Evolutionary conservation across 30 jellyfish, hydroid and myxozoan genomes (phyloP).

Genomic region (Catostylus mosaicus): DNA sequence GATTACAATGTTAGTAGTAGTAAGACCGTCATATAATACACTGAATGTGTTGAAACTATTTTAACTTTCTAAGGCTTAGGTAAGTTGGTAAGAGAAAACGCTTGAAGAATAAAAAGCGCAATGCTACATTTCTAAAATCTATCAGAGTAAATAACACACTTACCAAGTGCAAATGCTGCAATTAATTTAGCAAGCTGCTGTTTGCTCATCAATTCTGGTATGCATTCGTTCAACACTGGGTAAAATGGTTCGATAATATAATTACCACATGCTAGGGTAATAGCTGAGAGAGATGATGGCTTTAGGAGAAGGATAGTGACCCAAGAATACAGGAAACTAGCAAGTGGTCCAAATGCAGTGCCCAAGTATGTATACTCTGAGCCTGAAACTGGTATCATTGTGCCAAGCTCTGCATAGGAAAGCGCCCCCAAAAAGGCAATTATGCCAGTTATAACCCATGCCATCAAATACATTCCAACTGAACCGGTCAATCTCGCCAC

Average conservation of each 20-base stretch:
- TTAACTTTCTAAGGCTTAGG: too few species aligned
- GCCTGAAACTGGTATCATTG: slow-evolving; percentile 65
- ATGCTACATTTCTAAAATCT: too few species aligned
- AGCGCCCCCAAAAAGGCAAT: slow-evolving; percentile 64
- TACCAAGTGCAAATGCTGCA: slow-evolving; percentile 91
- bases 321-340: slow-evolving; percentile 64
- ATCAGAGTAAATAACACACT: too few species aligned
- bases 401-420: slow-evolving; percentile 87
- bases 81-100: background rate
- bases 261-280: slow-evolving; percentile 60
- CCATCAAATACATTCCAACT: slow-evolving; percentile 63
- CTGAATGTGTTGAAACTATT: too few species aligned
- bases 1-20: too few species aligned
- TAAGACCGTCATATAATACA: too few species aligned
- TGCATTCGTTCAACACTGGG: slow-evolving; percentile 11
- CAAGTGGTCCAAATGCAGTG: slow-evolving; percentile 54
- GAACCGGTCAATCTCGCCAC: slow-evolving; percentile 61
- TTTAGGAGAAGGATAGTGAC: slow-evolving; percentile 31
- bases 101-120: too few species aligned
- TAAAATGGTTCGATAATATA: slow-evolving; percentile 51
- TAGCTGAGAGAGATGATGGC: slow-evolving; percentile 71
- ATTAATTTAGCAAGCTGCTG: slow-evolving; percentile 46
- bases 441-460: slow-evolving; percentile 76
- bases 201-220: slow-evolving; percentile 3
- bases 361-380: slow-evolving; percentile 57